A percentile compares a stretch with the other conserved stretches of the same genome.
Evolutionary conservation across 1,140 invertebrate species (phyloP).

Genomic region (Apis dorsata): DNA sequence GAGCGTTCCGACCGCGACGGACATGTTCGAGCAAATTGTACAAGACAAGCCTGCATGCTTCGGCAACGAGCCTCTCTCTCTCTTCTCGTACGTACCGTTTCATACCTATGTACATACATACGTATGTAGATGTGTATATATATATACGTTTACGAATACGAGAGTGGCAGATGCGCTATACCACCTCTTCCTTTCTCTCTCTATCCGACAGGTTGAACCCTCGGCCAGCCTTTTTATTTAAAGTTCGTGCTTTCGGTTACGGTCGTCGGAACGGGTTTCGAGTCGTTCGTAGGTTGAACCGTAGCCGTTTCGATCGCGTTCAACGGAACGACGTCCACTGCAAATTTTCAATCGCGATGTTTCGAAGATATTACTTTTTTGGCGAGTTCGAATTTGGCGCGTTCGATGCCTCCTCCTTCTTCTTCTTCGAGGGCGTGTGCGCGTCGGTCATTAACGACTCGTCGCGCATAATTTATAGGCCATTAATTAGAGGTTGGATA

Average conservation of each 20-base stretch:
- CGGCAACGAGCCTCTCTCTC: conserved; percentile 64
- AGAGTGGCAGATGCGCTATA: background rate
- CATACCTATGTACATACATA: background rate
- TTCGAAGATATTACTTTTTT: background rate
- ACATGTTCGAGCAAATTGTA: conserved; percentile 75
- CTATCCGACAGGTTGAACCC: background rate
- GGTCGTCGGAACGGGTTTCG: background rate
- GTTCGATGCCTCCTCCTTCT: no score
- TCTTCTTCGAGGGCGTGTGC: conserved; percentile 49
- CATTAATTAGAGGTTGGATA: conserved; percentile 74
- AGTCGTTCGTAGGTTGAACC: background rate
- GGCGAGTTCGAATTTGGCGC: no score
- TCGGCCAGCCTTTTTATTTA: background rate
- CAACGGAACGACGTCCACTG: background rate
- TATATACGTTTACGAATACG: conserved; percentile 1
- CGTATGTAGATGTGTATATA: background rate
- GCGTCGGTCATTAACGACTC: conserved; percentile 74
- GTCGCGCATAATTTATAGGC: conserved; percentile 74
- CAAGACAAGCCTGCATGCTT: conserved; percentile 73
- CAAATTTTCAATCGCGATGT: background rate
- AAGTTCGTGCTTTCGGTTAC: conserved; percentile 12
- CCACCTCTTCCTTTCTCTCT: background rate
- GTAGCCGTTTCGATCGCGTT: background rate
- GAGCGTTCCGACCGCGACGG: conserved; percentile 70
- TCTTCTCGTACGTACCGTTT: conserved; percentile 41